These are phyloP conservation scores for Eilema caniola DNA, from an alignment of 2,888 invertebrate species.

Conservation along the genomic window DNA sequence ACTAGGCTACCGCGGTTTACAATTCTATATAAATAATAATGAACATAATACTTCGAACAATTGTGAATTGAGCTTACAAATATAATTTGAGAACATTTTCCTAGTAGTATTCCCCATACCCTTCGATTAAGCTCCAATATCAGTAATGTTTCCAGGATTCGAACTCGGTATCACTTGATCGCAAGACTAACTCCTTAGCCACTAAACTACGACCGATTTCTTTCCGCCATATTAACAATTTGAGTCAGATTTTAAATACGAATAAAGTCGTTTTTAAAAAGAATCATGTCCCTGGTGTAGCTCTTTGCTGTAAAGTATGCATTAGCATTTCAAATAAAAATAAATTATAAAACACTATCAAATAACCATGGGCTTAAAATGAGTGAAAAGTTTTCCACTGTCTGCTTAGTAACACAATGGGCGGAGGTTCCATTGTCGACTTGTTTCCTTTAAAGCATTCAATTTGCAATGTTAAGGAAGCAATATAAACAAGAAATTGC, in stretches of 20 bases:
- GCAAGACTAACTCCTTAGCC: too few species aligned
- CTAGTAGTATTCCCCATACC: too few species aligned
- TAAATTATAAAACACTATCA: background rate
- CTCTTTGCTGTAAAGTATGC: background rate
- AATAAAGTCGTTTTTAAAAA: background rate
- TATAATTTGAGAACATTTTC: conserved; percentile 16
- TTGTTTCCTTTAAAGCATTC: conserved; percentile 27
- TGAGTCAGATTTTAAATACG: background rate
- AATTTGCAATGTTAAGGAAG: conserved; percentile 42
- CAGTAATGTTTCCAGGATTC: too few species aligned
- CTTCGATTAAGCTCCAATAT: too few species aligned
- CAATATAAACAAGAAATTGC: conserved; percentile 36
- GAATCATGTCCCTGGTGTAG: background rate
- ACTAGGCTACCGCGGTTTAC: too few species aligned
- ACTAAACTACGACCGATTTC: too few species aligned
- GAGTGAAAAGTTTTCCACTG: conserved; percentile 1
- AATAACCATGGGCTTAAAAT: background rate
- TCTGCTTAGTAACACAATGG: conserved; percentile 23
- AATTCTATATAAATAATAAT: background rate
- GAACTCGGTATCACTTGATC: too few species aligned
- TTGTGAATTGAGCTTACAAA: conserved; percentile 5
- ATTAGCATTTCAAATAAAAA: conserved; percentile 1
- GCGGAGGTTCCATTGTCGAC: conserved; percentile 37
- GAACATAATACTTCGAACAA: conserved; percentile 6
- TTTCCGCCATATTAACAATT: background rate